Base-by-base conservation (phyloP, 2,797 vertebrate species). In the Acanthurus lineatus region DNA sequence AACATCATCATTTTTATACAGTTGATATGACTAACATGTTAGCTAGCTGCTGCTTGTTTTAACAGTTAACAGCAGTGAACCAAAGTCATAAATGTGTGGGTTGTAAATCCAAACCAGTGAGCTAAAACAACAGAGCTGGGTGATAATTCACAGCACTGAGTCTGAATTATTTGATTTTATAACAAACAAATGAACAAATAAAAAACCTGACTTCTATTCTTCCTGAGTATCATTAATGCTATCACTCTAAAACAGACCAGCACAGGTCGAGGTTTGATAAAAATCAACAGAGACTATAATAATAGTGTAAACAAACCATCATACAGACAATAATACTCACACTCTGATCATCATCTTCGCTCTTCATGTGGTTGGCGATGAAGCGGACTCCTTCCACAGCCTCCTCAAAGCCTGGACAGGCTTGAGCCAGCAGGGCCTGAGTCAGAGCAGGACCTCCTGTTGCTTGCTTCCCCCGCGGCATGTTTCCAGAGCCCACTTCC, bases 321-420 rank as follows among this genome's bases (percentile, higher is more conserved):
- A 12, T 3, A 64, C n/a, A 56, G 40, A 64, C 35, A 38, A 45
- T 11, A 40, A 79, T 73, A 96, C 98, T 98, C 87, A 99, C 98
- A 0, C 98, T 99, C 92, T 97, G 97, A 77, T 99, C 97, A 0
- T 99, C 97, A 0, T 99, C 98, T 86, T 99, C 98, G 0, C 96
- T 96, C 88, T 97, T 97, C 97, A 99, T 97, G 94, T 98, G 97
- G 90, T 97, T 97, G 0, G 94, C 92, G 14, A 95, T 95, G 89
- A 95, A 96, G 82, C 92, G 95, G 11, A 94, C 94, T 74, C 94
- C 91, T 25, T 94, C 94, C 66, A 93, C 94, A 3, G 93, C 94
- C 86, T 91, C 93, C 5, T 93, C 94, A 5, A 96, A 93, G 4
- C 95, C 94, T 0, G 91, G 93, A 69, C 89, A 94, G 59, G 94